Percentiles rank a stretch among this genome's conserved stretches.
Evolutionary conservation across 2,113 vertebrate species (phyloP).

Genomic region (Oryzias woworae): DNA sequence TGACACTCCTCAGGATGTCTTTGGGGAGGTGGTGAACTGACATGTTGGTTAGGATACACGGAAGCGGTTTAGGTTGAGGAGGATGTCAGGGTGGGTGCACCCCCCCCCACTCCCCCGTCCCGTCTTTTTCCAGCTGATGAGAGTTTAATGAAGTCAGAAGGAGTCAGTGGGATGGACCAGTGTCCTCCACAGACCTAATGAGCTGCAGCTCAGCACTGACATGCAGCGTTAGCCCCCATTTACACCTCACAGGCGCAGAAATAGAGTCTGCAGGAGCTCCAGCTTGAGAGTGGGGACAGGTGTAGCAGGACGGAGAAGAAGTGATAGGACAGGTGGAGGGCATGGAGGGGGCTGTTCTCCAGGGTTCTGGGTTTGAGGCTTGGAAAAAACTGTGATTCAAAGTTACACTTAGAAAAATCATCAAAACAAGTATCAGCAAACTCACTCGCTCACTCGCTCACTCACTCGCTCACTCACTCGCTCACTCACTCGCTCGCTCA

Average conservation of each 20-base stretch:
- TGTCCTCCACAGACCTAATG: conserved; percentile 87
- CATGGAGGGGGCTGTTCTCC: no score
- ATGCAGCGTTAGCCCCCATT: conserved; percentile 93
- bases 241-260: conserved; percentile 83
- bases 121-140: conserved; percentile 31
- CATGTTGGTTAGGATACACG: conserved; percentile 41
- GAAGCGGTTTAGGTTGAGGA: conserved; percentile 46
- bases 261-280: conserved; percentile 8
- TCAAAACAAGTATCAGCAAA: no score
- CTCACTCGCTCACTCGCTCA: no score
- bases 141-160: conserved; percentile 76
- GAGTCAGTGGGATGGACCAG: conserved; percentile 88
- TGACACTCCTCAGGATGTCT: conserved; percentile 41
- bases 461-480: no score
- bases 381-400: no score
- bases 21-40: conserved; percentile 12
- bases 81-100: conserved; percentile 40
- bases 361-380: no score
- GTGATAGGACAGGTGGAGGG: no score
- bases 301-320: background rate
- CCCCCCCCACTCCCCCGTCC: background rate
- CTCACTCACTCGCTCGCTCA: no score
- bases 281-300: conserved; percentile 37
- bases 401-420: no score
- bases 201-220: conserved; percentile 87